These are phyloP conservation scores for Naja naja DNA, from an alignment of 2,113 vertebrate genomes.

Conservation along the genomic window DNA sequence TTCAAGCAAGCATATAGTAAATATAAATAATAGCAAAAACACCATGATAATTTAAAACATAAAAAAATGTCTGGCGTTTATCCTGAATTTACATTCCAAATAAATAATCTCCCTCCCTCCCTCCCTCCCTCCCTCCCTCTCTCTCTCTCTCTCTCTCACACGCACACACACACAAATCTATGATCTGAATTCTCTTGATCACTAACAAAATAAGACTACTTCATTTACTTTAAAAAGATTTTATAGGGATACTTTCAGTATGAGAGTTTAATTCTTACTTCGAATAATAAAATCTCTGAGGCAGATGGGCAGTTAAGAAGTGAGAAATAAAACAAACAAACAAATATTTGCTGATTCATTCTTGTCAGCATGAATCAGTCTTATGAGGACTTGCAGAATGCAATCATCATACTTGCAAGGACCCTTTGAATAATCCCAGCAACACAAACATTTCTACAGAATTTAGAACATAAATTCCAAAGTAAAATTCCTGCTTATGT, in stretches of 20 bases:
- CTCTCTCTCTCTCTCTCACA: too few relatives aligned
- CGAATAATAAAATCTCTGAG: not conserved
- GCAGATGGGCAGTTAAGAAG: not conserved
- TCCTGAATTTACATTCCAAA: not conserved
- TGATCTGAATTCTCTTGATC: not conserved
- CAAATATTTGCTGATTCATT: not conserved
- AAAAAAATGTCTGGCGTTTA: not conserved
- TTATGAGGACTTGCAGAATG: not conserved
- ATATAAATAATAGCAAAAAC: not conserved
- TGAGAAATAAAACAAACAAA: not conserved
- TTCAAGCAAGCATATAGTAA: not conserved
- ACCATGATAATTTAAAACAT: not conserved
- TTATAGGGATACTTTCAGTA: not conserved
- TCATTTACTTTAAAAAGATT: not conserved
- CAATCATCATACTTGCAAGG: conserved; percentile 27
- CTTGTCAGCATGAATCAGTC: not conserved
- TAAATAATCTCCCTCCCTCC: not conserved
- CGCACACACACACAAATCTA: not conserved
- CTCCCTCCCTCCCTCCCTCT: too few relatives aligned
- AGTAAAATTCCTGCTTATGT: conserved; percentile 40
- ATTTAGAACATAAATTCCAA: conserved; percentile 5
- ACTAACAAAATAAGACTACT: not conserved
- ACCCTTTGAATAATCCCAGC: not conserved
- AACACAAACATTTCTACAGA: conserved; percentile 31
- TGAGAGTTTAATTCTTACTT: not conserved